Conservation (phyloP, 2,888 invertebrate genomes). For the Heteromurus nitidus region DNA sequence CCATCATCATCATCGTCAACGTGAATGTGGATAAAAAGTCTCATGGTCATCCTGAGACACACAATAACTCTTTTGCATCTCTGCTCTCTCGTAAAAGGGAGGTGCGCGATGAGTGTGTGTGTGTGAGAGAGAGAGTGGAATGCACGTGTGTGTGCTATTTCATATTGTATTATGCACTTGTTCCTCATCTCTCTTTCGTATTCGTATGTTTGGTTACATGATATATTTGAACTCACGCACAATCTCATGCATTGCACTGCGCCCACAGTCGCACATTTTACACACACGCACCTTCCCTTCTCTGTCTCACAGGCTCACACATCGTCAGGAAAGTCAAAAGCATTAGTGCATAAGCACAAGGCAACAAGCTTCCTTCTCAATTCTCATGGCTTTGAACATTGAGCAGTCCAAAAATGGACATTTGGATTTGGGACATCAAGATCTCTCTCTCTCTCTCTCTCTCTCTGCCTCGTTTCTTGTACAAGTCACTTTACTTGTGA, state of each 20-base stretch:
- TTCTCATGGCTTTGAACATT: slow-evolving; percentile 33
- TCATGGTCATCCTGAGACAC: not conserved
- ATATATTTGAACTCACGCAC: no score
- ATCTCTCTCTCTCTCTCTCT: slow-evolving; percentile 42
- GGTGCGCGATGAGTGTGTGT: no score
- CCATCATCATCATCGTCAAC: no score
- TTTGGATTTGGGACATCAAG: slow-evolving; percentile 51
- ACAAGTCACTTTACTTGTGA: not conserved
- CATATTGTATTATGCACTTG: no score
- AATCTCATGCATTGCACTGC: not conserved
- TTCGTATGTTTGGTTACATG: no score
- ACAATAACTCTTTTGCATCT: not conserved
- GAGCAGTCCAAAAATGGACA: slow-evolving; percentile 53
- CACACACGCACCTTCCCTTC: slow-evolving; percentile 20
- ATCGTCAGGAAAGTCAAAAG: no score
- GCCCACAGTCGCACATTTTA: not conserved
- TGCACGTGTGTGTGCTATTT: not conserved
- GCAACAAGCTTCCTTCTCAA: no score
- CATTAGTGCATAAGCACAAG: no score
- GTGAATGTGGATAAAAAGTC: no score
- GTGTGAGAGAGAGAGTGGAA: no score
- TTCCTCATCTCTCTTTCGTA: no score
- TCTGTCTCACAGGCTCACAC: not conserved
- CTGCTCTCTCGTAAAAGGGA: no score
- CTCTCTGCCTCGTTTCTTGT: not conserved